A percentile compares a stretch with the other conserved stretches of the same genome.
Evolutionary conservation across 2,888 invertebrate genomes (phyloP).

Genomic region (Hemistola chrysoprasaria): DNA sequence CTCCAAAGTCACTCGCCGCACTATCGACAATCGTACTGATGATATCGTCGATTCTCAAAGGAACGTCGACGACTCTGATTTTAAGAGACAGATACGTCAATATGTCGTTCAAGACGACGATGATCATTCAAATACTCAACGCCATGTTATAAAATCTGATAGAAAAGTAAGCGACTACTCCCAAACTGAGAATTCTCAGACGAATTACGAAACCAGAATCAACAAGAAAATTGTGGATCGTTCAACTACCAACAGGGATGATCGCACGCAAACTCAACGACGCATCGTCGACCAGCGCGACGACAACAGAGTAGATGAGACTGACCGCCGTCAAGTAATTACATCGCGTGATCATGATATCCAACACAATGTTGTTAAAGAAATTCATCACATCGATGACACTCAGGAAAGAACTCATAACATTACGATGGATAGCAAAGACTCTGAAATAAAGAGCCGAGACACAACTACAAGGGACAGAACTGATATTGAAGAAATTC

Average conservation of each 20-base stretch:
- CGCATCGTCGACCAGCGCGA: slow-evolving; percentile 26
- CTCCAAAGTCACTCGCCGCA: slow-evolving; percentile 46
- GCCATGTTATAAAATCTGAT: slow-evolving; percentile 26
- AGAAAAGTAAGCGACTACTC: slow-evolving; percentile 32
- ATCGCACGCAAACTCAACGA: slow-evolving; percentile 26
- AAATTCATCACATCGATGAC: slow-evolving; percentile 30
- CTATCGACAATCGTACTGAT: slow-evolving; percentile 37
- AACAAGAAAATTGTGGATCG: slow-evolving; percentile 33
- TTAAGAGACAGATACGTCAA: slow-evolving; percentile 43
- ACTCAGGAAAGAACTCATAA: slow-evolving; percentile 38
- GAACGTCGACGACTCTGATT: slow-evolving; percentile 59
- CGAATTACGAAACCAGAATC: slow-evolving; percentile 15
- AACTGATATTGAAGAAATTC: neutral
- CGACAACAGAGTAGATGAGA: slow-evolving; percentile 37
- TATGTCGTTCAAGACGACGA: slow-evolving; percentile 33
- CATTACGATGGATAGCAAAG: slow-evolving; percentile 42
- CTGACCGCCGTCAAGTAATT: slow-evolving; percentile 32
- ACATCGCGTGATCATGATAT: slow-evolving; percentile 32
- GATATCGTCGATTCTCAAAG: slow-evolving; percentile 52
- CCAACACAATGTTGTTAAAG: slow-evolving; percentile 35
- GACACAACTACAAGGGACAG: slow-evolving; percentile 3
- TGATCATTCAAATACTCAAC: slow-evolving; percentile 33
- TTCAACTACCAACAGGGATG: slow-evolving; percentile 29
- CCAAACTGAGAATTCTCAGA: slow-evolving; percentile 29
- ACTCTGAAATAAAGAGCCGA: slow-evolving; percentile 3